phyloP scores from a whole-genome alignment of 2,888 invertebrate species.

The Pyralis farinalis region DNA sequence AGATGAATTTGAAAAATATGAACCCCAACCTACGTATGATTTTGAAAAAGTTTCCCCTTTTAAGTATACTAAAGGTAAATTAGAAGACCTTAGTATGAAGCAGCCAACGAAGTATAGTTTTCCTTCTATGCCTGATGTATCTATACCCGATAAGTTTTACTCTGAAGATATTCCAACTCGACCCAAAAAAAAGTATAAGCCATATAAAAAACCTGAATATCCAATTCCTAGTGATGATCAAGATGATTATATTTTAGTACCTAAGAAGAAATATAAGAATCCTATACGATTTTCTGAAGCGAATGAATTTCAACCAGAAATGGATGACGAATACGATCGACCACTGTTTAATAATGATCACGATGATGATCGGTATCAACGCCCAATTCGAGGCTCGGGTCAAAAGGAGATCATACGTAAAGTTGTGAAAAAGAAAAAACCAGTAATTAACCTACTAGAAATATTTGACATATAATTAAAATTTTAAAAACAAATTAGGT shows the following conservation, averaged over 20 bases:
- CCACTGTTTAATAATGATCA: slow-evolving; percentile 45
- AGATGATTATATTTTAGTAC: slow-evolving; percentile 64
- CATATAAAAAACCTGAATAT: slow-evolving; percentile 48
- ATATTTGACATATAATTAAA: slow-evolving; percentile 66
- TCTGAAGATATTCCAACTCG: slow-evolving; percentile 49
- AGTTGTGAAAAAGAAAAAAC: slow-evolving; percentile 62
- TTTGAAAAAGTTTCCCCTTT: slow-evolving; percentile 49
- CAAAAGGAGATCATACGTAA: slow-evolving; percentile 57
- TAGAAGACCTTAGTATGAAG: slow-evolving; percentile 39
- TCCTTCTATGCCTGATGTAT: slow-evolving; percentile 46
- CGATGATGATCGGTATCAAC: slow-evolving; percentile 46
- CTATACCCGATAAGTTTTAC: slow-evolving; percentile 45
- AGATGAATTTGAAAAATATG: slow-evolving; percentile 54
- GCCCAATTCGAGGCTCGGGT: slow-evolving; percentile 36
- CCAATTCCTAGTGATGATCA: slow-evolving; percentile 44
- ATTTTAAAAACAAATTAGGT: slow-evolving; percentile 52
- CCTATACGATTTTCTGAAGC: slow-evolving; percentile 44
- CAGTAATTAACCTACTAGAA: slow-evolving; percentile 62
- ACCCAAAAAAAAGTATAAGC: slow-evolving; percentile 58
- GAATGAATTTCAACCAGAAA: slow-evolving; percentile 46
- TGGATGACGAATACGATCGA: slow-evolving; percentile 59
- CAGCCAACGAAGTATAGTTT: slow-evolving; percentile 42
- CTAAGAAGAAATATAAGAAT: slow-evolving; percentile 63
- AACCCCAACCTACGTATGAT: slow-evolving; percentile 48
- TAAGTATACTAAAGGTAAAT: slow-evolving; percentile 45